Conservation (phyloP, 2,888 invertebrate genomes). For the Sepiola atlantica region DNA sequence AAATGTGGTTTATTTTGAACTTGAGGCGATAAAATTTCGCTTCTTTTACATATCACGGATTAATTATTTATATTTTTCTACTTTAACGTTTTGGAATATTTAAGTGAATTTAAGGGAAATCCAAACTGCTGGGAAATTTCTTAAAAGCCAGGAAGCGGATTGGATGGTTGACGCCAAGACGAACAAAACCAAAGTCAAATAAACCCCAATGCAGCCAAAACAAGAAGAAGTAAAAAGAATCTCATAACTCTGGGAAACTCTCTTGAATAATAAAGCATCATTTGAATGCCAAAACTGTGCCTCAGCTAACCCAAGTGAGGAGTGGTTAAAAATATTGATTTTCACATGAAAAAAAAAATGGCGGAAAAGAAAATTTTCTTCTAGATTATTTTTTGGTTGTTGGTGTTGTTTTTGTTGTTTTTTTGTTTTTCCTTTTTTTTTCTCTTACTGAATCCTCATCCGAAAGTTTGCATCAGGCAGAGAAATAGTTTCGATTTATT, state of each 20-base stretch:
- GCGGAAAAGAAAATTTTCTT: not conserved
- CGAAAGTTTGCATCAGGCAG: not conserved
- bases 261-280: conserved; percentile 32
- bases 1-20: not conserved
- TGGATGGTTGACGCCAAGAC: not conserved
- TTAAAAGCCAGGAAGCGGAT: not conserved
- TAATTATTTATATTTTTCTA: not conserved
- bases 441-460: not conserved
- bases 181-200: not conserved
- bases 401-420: not conserved
- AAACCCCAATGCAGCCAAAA: not conserved
- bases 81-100: not conserved
- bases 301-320: not conserved
- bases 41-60: not conserved
- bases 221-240: not conserved
- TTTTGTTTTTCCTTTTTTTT: not conserved
- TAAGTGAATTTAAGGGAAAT: conserved; percentile 2
- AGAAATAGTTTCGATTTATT: not conserved
- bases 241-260: conserved; percentile 32
- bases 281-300: conserved; percentile 32
- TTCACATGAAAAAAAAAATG: not conserved
- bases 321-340: conserved; percentile 32
- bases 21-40: not conserved
- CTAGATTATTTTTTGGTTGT: not conserved
- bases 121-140: not conserved